Conservation (phyloP, 2,797 vertebrate species). For the Myotis planiceps region DNA sequence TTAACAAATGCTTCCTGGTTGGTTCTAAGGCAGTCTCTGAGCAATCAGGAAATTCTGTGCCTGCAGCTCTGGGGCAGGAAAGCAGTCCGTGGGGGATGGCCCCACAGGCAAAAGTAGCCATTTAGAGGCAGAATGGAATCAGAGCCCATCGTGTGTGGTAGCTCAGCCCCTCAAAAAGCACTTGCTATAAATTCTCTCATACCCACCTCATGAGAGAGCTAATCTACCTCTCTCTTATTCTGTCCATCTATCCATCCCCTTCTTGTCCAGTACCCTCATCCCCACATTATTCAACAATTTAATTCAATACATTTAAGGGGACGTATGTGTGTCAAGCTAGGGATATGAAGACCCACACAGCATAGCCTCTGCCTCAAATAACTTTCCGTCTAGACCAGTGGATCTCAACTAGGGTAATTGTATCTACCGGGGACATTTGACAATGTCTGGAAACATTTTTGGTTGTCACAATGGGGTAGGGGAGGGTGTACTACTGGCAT, state of each 20-base stretch:
- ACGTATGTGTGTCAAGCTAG: not conserved
- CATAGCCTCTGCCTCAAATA: not conserved
- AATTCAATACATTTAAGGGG: not conserved
- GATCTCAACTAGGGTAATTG: not conserved
- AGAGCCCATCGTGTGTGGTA: not conserved
- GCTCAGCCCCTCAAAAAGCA: not conserved
- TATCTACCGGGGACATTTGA: not conserved
- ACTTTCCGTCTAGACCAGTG: not conserved
- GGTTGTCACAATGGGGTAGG: not conserved
- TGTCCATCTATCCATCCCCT: not conserved
- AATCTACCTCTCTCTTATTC: not conserved
- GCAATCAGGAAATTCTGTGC: not conserved
- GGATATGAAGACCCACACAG: not conserved
- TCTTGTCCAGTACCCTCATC: not conserved
- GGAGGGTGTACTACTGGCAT: not conserved
- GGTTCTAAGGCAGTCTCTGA: not conserved
- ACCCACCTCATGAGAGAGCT: not conserved
- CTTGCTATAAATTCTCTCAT: not conserved
- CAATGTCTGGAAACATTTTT: not conserved
- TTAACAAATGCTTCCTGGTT: not conserved
- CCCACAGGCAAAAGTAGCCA: not conserved
- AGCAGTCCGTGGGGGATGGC: not conserved
- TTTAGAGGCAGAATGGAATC: not conserved
- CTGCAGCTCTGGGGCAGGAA: not conserved
- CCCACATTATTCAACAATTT: not conserved